A percentile compares a stretch with the other conserved stretches of the same genome.
Conservation (phyloP, 30 jellyfish, hydroid and myxozoan species). For the Aurelia aurita region DNA sequence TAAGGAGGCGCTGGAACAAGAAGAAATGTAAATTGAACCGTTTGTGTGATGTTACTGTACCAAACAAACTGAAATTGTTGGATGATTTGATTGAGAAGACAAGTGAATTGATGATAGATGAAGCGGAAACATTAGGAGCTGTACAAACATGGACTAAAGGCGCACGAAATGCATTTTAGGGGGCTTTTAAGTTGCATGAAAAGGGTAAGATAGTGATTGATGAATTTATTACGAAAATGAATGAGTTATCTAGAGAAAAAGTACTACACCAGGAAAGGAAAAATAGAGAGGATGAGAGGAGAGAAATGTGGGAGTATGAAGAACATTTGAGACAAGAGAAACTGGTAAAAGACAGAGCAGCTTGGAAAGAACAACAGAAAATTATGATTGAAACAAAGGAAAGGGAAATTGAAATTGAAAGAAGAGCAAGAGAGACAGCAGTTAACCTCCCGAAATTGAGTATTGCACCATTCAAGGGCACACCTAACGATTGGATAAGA, state of each 20-base stretch:
- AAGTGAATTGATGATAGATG: conserved; percentile 45
- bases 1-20: no score
- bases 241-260: conserved; percentile 23
- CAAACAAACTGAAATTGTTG: conserved; percentile 21
- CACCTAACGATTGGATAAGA: conserved; percentile 55
- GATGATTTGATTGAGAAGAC: conserved; percentile 31
- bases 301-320: conserved; percentile 23
- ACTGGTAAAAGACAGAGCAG: conserved; percentile 45
- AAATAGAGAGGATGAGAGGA: conserved; percentile 60
- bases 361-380: conserved; percentile 46
- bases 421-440: conserved; percentile 4
- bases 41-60: no score
- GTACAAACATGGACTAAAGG: conserved; percentile 26
- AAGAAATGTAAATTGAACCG: no score
- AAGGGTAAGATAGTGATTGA: conserved; percentile 30
- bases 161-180: conserved; percentile 12
- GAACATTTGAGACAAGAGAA: conserved; percentile 14
- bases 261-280: conserved; percentile 23
- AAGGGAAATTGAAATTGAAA: conserved; percentile 50
- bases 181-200: conserved; percentile 27
- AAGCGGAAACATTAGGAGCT: conserved; percentile 15
- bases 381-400: conserved; percentile 44
- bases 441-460: conserved; percentile 46
- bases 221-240: neutral
- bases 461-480: conserved; percentile 67